Base-by-base conservation (phyloP, 1,140 invertebrate genomes). In the Dendroctonus ponderosae region DNA sequence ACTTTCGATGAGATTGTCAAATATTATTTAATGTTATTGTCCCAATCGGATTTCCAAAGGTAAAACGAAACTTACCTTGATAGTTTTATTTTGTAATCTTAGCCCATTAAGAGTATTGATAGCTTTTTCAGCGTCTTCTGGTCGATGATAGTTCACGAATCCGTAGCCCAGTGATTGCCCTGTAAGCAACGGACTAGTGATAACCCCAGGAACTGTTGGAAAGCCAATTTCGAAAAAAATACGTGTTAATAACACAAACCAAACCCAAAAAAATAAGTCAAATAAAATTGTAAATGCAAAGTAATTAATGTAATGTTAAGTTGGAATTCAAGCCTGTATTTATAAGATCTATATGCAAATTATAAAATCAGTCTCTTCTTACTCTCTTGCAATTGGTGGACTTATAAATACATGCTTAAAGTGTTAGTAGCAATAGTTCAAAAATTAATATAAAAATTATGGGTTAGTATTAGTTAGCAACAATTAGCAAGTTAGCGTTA, bases 141-240 rank as follows among this genome's bases (percentile, higher is more conserved):
- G 87, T 74, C 93, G 87, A 77, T 97, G 93, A 82, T 98, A 99
- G 85, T 99, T 99, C 69, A 99, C 97, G 81, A 99, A 99, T 71
- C 97, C 97, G 82, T 99, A 99, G 69, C 97, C 97, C 72, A 99
- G 86, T 83, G 95, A 98, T 85, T 99, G 97, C 76, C 96, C 97
- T 96, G 84, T 72, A 78, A 78, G 74, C 71, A 74, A 75, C 70
- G 73, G 70, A 75, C 73, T 72, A 73, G 70, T 72, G 66, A 72
- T 67, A 73, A 73, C 70, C 72, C 72, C 72, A 67, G 72, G 70
- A 71, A 73, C 73, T 73, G 72, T 66, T 64, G 72, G 70, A 74
- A 75, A 71, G 57, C 71, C 68, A 72, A 71, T 70, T 74, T 64
- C 69, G 67, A 72, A 72, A 74, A 74, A 74, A 73, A 73, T 56